phyloP scores from a whole-genome alignment of 2,797 vertebrate species.

The Eidolon dupreanum region DNA sequence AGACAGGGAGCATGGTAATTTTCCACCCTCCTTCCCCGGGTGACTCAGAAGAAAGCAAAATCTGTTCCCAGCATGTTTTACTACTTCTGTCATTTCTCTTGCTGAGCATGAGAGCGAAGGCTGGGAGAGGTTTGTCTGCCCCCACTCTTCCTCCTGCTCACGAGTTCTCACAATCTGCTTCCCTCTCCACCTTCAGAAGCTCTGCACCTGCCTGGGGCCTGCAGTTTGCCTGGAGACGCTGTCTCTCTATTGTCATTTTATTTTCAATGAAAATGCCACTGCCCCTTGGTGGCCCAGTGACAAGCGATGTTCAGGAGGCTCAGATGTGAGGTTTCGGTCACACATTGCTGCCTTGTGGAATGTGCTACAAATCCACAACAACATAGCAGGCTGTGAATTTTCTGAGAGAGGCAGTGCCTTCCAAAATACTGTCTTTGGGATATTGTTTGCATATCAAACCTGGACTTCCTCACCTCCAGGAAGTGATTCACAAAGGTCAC shows the following conservation, averaged over 20 bases:
- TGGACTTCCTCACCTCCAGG: background rate
- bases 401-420: background rate
- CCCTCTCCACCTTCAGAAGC: background rate
- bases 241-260: background rate
- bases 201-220: accelerated
- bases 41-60: slow-evolving; percentile 31
- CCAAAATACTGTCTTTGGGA: accelerated
- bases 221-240: background rate
- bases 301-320: background rate
- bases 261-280: background rate
- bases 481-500: background rate
- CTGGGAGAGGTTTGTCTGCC: background rate
- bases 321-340: accelerated
- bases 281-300: background rate
- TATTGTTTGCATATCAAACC: background rate
- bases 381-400: background rate
- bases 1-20: background rate
- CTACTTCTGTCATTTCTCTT: background rate
- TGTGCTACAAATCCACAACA: background rate
- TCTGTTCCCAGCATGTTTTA: background rate
- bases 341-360: accelerated
- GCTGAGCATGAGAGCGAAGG: background rate
- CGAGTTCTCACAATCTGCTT: background rate
- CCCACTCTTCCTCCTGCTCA: background rate
- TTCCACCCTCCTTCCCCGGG: slow-evolving; percentile 1